Base-by-base conservation (phyloP, 1,140 invertebrate genomes). In the Neuroterus valhalla region DNA sequence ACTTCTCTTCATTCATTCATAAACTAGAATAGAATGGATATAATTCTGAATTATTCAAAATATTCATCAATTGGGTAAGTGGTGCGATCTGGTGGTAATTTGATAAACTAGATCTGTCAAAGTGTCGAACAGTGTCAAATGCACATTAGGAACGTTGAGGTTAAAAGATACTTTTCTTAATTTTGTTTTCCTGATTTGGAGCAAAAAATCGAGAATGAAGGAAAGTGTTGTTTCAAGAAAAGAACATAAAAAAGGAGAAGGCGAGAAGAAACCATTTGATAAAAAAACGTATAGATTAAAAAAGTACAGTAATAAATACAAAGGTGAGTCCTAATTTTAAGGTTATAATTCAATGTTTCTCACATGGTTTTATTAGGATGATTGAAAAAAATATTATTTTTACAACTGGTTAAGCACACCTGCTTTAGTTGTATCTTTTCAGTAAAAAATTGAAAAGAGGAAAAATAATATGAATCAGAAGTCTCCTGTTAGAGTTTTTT, bases 231-330 rank as follows among this genome's bases (percentile, higher is more conserved):
- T n/a, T 52, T n/a, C 8, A 48, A 70, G 23, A 71, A 74, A 45
- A 74, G 31, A 21, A 46, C 50, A 66, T 14, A 66, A 42, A 23
- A 3, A 21, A 0, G 62, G 72, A 1, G 31, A 78, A 14, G 69
- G 62, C 21, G 14, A 68, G 14, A 90, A 87, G 75, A 92, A 91
- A 84, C 87, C 89, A 3, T 94, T 94, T 84, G 91, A 94, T 76
- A 94, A 94, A 82, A 93, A 93, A 69, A 87, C 90, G 15, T 94
- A 93, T 72, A 89, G 93, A 26, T 72, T 93, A 38, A 90, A 93
- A 73, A 93, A 93, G 78, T 94, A 94, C 75, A 94, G 93, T 78
- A 93, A 93, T 45, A 93, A 94, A 79, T 92, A 92, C 70, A 94
- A 93, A 88, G 81, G 90, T 90, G 84, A 74, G 75, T 44, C 38